phyloP scores from a whole-genome alignment of 2,113 vertebrate species.

The Girardinichthys multiradiatus region DNA sequence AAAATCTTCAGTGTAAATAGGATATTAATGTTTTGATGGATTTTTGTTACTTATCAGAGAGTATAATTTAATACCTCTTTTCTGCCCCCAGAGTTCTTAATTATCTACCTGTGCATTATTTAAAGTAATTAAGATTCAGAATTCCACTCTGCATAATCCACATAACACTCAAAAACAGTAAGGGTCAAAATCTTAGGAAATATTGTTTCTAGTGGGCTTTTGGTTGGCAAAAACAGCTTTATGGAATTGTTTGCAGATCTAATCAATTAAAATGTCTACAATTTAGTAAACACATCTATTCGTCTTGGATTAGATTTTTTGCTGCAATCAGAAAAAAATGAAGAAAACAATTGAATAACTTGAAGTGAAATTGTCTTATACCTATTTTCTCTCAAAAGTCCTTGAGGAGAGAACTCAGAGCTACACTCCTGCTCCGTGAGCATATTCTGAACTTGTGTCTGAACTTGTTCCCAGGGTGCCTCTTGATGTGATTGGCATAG shows the following conservation, averaged over 20 bases:
- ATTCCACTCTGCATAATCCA: conserved; percentile 24
- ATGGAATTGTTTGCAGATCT: conserved; percentile 11
- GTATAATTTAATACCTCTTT: conserved; percentile 41
- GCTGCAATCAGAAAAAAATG: conserved; percentile 11
- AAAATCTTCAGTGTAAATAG: conserved; percentile 29
- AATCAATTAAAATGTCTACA: neutral
- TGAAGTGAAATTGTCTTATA: neutral
- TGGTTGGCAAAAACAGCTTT: conserved; percentile 10
- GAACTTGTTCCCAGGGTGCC: conserved; percentile 35
- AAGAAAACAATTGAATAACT: neutral
- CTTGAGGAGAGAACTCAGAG: conserved; percentile 15
- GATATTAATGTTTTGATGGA: conserved; percentile 23
- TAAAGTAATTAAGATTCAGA: conserved; percentile 44
- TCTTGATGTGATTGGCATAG: conserved; percentile 44
- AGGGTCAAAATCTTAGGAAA: conserved; percentile 36
- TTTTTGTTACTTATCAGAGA: conserved; percentile 3
- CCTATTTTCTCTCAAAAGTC: conserved; percentile 25
- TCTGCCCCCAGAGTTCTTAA: conserved; percentile 16
- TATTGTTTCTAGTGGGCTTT: conserved; percentile 17
- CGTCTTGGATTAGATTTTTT: conserved; percentile 12
- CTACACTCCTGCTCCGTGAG: conserved; percentile 8
- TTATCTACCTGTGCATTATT: conserved; percentile 42
- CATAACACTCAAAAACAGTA: conserved; percentile 20
- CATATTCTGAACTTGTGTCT: conserved; percentile 19
- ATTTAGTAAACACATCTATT: conserved; percentile 30